A percentile compares a stretch with the other conserved stretches of the same genome.
Conservation (phyloP, 2,113 vertebrate species). For the Oreocharis arfaki region DNA sequence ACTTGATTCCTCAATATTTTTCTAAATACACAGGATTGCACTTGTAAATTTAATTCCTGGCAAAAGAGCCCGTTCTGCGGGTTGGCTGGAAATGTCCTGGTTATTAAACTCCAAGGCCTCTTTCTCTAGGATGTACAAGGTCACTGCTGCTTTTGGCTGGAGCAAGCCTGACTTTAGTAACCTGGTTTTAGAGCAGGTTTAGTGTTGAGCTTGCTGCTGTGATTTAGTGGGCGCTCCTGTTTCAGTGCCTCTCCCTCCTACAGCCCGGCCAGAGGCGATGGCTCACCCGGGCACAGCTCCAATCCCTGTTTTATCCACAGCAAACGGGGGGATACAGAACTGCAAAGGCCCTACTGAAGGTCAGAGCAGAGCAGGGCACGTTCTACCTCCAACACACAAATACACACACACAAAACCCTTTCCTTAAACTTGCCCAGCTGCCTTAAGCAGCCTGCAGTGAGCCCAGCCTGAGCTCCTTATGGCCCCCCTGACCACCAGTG, state of each 20-base stretch:
- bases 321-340: neutral
- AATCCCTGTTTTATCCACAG: neutral
- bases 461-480: neutral
- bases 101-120: neutral
- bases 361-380: neutral
- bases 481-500: neutral
- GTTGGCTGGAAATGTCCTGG: neutral
- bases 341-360: neutral
- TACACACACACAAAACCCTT: too few relatives aligned
- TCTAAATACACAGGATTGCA: neutral
- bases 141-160: neutral
- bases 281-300: neutral
- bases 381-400: neutral
- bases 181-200: neutral
- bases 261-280: fast-evolving
- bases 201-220: neutral
- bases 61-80: neutral
- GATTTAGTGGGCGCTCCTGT: too few relatives aligned
- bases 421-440: neutral
- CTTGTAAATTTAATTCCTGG: neutral
- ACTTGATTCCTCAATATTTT: neutral
- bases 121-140: neutral
- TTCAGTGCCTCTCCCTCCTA: too few relatives aligned
- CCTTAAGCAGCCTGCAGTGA: neutral
- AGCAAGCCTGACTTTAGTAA: neutral